phyloP scores from a whole-genome alignment of 2,113 vertebrate genomes.

The Paramisgurnus dabryanus region DNA sequence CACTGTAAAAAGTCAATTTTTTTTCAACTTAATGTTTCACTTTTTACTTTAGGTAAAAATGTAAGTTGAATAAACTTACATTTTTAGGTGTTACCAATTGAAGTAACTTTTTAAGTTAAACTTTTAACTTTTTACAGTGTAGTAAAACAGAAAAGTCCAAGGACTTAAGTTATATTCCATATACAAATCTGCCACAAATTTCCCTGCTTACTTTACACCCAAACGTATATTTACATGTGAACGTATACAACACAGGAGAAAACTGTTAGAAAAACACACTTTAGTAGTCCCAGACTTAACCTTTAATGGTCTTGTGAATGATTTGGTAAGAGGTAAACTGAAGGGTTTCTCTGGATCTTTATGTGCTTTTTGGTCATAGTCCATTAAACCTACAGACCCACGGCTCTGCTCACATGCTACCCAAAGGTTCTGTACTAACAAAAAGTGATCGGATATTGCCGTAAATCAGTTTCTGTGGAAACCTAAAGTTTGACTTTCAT shows the following conservation, averaged over 20 bases:
- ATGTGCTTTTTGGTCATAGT: constrained; percentile 49
- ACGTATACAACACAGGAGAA: constrained; percentile 5
- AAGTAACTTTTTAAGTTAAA: no score
- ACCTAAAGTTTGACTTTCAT: constrained; percentile 8
- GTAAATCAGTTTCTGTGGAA: constrained; percentile 52
- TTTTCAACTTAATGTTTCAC: no score
- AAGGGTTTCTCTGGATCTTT: constrained; percentile 47
- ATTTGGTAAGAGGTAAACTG: constrained; percentile 51
- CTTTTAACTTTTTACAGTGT: no score
- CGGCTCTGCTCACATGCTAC: constrained; percentile 36
- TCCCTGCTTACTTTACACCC: not conserved
- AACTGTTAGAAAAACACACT: constrained; percentile 40
- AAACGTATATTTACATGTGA: not conserved
- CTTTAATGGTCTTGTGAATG: constrained; percentile 30
- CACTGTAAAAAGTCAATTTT: no score
- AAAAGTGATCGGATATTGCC: constrained; percentile 39
- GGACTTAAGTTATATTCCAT: not conserved
- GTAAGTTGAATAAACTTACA: no score
- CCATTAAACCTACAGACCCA: constrained; percentile 52
- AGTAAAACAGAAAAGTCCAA: not conserved
- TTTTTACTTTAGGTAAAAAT: no score
- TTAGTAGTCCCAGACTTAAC: constrained; percentile 42
- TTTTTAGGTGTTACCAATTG: no score
- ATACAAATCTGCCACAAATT: constrained; percentile 13
- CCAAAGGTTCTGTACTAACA: constrained; percentile 44